A percentile compares a stretch with the other conserved stretches of the same genome.
These are phyloP conservation scores for Drosophila sechellia DNA, from an alignment of 1,140 invertebrate species.

Conservation along the genomic window DNA sequence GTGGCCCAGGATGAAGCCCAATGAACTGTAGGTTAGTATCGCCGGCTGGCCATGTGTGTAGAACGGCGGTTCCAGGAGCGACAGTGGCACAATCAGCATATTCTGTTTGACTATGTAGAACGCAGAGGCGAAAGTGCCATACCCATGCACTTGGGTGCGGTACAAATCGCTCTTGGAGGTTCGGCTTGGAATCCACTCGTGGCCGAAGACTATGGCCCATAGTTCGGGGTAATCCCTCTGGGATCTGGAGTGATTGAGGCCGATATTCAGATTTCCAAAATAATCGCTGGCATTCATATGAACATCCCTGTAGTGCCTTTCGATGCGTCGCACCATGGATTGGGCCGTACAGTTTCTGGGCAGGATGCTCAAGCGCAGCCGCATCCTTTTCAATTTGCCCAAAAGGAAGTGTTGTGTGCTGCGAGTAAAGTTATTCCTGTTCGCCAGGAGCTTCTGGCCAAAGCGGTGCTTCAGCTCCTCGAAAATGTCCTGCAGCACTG, in stretches of 20 bases:
- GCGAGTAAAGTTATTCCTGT: conserved; percentile 32
- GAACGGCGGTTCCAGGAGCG: conserved; percentile 37
- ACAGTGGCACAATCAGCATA: conserved; percentile 44
- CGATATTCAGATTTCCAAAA: conserved; percentile 39
- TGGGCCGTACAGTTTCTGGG: background rate
- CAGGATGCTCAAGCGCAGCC: conserved; percentile 42
- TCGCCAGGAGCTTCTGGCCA: conserved; percentile 13
- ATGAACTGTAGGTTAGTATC: conserved; percentile 28
- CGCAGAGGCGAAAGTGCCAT: conserved; percentile 46
- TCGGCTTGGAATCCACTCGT: too few species aligned
- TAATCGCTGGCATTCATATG: conserved; percentile 30
- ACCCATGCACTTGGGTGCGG: conserved; percentile 12
- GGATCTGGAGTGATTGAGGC: background rate
- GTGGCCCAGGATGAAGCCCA: conserved; percentile 61
- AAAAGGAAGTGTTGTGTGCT: conserved; percentile 14
- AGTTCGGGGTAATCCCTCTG: background rate
- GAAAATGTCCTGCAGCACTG: conserved; percentile 36
- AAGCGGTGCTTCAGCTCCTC: conserved; percentile 39
- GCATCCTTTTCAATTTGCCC: conserved; percentile 43
- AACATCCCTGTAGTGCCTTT: conserved; percentile 21
- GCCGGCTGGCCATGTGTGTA: conserved; percentile 21
- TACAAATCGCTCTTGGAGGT: background rate
- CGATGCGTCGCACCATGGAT: conserved; percentile 11
- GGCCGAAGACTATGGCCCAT: background rate
- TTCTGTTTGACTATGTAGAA: conserved; percentile 38